Base-by-base conservation (phyloP, 2,888 invertebrate genomes). In the Pristionchus mayeri region DNA sequence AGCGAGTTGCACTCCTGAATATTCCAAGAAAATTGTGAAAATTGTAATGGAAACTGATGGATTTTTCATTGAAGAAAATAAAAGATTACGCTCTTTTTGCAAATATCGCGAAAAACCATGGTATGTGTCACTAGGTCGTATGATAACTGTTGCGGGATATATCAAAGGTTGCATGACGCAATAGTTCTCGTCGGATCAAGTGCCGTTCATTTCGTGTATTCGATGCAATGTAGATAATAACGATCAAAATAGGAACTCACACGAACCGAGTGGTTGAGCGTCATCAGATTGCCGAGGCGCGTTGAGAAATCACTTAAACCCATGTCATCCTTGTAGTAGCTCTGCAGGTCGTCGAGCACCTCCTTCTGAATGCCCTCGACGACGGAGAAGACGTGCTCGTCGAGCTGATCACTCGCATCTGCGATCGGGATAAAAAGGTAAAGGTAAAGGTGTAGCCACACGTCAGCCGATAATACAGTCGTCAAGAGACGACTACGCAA, bases 1-100 rank as follows among this genome's bases (percentile, higher is more conserved):
- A 71, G 71, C 71, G 71, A 71, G 40, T 71, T 71, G 71, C 71
- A 71, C 18, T 71, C 71, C 71, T 71, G 71, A 44, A 71, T 16
- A 18, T 54, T 54, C 13, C 54, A 54, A 21, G 11, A 54, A 54
- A 54, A 18, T 4, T 13, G 54, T 44, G 44, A 44, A 44, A 44
- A 7, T 21, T 21, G 21, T 54, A 54, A 4, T 54, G 4, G 11
- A n/a, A 54, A 18, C 54, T 9, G 13, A 44, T 44, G 44, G 21
- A 54, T 54, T 54, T 7, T n/a, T n/a, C n/a, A n/a, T n/a, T n/a
- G n/a, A n/a, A n/a, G n/a, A n/a, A n/a, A 4, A 54, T 21, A 13
- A 54, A 54, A 7, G 16, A 54, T 54, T 7, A 16, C 54, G 4
- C 21, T 4, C n/a, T 13, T 54, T 21, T 16, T 16, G 9, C 54